phyloP scores from a whole-genome alignment of 2,113 vertebrate species.

The Progne subis region DNA sequence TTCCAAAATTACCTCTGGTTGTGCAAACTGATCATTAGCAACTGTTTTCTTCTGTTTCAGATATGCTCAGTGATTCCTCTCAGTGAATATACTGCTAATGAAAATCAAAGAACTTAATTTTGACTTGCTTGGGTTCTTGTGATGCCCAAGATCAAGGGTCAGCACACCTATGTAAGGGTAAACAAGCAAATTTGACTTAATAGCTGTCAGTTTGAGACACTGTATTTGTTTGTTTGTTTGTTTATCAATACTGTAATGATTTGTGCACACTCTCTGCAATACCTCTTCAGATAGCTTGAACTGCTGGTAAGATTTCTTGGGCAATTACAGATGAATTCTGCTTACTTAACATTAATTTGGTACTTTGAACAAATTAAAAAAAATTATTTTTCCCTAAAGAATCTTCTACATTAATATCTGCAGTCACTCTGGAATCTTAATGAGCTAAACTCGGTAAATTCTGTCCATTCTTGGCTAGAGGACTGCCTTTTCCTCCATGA shows the following conservation, averaged over 20 bases:
- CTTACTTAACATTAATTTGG: conserved; percentile 27
- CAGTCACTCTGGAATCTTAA: conserved; percentile 25
- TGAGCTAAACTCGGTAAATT: not conserved
- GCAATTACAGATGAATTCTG: conserved; percentile 11
- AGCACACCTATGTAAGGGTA: not conserved
- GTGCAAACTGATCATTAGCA: not conserved
- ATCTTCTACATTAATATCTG: conserved; percentile 14
- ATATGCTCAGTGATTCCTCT: not conserved
- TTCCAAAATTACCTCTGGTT: not conserved
- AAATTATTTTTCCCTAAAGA: conserved; percentile 28
- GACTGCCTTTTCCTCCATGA: conserved; percentile 4
- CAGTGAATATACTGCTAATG: not conserved
- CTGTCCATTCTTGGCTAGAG: not conserved
- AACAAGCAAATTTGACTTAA: not conserved
- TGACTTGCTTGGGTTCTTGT: not conserved
- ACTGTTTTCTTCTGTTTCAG: not conserved
- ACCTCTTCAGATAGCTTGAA: conserved; percentile 6
- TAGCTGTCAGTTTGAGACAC: not conserved
- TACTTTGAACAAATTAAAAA: conserved; percentile 48
- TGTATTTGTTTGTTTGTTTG: not conserved
- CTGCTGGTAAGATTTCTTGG: not conserved
- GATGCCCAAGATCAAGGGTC: not conserved
- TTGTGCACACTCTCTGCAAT: not conserved
- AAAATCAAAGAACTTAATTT: not conserved
- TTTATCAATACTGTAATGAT: conserved; percentile 7